Evolutionary conservation across 2,113 vertebrate species (phyloP), one percentile per base, ranked within the genome.

Genomic region (Gobio gobio): DNA sequence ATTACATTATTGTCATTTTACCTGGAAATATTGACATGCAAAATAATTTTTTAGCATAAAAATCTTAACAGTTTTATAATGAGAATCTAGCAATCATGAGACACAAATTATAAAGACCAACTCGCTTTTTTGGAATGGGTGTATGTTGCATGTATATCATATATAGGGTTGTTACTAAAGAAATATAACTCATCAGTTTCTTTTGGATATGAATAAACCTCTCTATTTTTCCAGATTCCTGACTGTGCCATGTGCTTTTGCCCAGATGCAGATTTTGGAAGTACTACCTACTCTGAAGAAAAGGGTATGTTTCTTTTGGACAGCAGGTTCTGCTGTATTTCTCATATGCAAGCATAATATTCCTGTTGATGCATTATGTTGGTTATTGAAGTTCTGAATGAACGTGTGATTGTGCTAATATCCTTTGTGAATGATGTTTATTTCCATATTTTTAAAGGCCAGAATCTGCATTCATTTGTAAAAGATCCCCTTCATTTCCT

Each of bases 401-500:
- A 56, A 56, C 22, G 8, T 56, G 56, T 18, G 54, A 56, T 22
- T 56, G n/a, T 77, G 40, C 73, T 22, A 66, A 12, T 68, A 29
- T 33, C 7, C 45, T 51, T 26, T 56, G 12, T n/a, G 26, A 26
- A 13, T 84, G 29, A 43, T 81, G 26, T 83, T 58, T 83, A 56
- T 56, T 56, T 56, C 18, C 54, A 22, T 88, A 87, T 83, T 82
- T 87, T 83, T 74, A 86, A 83, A 85, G 86, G 83, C 84, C 83
- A 51, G 80, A n/a, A 82, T 75, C 90, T 86, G 61, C 47, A 78
- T 78, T 78, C 82, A 85, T 76, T 63, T 88, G 83, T 80, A 82
- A 85, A 88, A 86, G 90, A 16, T 8, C 58, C 49, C 83, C 14
- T 63, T 61, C 87, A 92, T 93, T 93, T 87, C 89, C 83, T 54